These are phyloP conservation scores for Cisticola juncidis DNA, from an alignment of 2,113 vertebrate genomes.

Conservation along the genomic window DNA sequence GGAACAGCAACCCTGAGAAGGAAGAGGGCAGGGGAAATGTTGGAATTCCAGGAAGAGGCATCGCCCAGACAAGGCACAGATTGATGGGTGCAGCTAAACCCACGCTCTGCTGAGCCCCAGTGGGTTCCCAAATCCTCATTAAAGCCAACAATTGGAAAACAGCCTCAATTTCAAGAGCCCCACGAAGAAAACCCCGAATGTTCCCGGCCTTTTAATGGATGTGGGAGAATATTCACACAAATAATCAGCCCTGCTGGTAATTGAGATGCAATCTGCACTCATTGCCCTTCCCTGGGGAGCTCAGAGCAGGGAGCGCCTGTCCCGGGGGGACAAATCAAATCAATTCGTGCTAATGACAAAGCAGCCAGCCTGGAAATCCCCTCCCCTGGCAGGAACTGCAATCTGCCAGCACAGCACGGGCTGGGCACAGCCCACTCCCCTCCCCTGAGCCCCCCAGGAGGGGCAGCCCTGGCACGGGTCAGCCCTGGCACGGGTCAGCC, in stretches of 20 bases:
- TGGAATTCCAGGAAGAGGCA: neutral
- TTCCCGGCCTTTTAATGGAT: neutral
- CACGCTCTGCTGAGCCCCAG: neutral
- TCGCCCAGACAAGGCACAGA: neutral
- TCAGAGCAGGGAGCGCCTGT: neutral
- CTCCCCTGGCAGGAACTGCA: neutral
- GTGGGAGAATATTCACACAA: neutral
- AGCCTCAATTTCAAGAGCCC: neutral
- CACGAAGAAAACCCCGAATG: neutral
- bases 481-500: too few relatives aligned
- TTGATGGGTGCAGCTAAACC: neutral
- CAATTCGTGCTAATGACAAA: constrained; percentile 4
- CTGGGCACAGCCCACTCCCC: neutral
- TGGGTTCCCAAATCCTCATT: neutral
- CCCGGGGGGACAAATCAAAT: neutral
- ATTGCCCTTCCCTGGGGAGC: neutral
- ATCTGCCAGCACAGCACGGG: neutral
- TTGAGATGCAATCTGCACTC: neutral
- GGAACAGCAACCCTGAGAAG: too few relatives aligned
- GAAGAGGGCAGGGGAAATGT: neutral
- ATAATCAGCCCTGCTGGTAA: neutral
- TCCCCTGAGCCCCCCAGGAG: too few relatives aligned
- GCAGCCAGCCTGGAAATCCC: neutral
- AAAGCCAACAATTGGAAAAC: neutral
- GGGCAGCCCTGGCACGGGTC: too few relatives aligned